Base-by-base conservation (phyloP, 1,140 invertebrate species). In the Dendroctonus ponderosae region DNA sequence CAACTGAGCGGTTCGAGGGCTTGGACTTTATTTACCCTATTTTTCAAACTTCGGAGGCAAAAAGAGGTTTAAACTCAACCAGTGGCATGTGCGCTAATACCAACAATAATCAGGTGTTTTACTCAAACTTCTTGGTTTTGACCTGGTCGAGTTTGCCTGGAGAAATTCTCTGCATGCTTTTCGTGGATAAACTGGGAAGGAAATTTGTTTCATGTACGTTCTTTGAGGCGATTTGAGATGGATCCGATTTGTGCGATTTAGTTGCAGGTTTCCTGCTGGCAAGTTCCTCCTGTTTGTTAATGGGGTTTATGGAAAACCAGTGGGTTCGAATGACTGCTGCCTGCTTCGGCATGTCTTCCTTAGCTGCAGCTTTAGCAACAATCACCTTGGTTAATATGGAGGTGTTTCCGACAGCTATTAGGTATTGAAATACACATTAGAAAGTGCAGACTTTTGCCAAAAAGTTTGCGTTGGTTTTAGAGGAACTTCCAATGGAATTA, bases 321-420 rank as follows among this genome's bases (percentile, higher is more conserved):
- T 39, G 26, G 43, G 26, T 49, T 37, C 60, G 41, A 42, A 43
- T 67, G 15, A 48, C 63, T n/a, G 7, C 40, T 8, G 53, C 11
- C 26, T 52, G 58, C 9, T 15, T 62, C 42, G 14, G 62, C 37
- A 53, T 66, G 44, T 15, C 48, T 8, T 51, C 43, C 26, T 7
- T 63, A 8, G 49, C 26, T 41, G 53, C 40, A 11, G 53, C 52
- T 5, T 5, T 40, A 7, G 37, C 64, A 12, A 50, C 49, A 14
- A 37, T 62, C 8, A 43, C 63, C 3, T 38, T 70, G 7, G 48
- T 70, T 42, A 66, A 58, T 41, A 51, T 70, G 39, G 68, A 70
- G 60, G 11, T 42, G 0, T 66, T 46, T 49, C 68, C 68, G 5
- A 70, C 68, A 38, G 63, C 63, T 12, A 15, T 69, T 9, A 58